Evolutionary conservation across 1,140 invertebrate species (phyloP).

Genomic region (Zaprionus africanus): DNA sequence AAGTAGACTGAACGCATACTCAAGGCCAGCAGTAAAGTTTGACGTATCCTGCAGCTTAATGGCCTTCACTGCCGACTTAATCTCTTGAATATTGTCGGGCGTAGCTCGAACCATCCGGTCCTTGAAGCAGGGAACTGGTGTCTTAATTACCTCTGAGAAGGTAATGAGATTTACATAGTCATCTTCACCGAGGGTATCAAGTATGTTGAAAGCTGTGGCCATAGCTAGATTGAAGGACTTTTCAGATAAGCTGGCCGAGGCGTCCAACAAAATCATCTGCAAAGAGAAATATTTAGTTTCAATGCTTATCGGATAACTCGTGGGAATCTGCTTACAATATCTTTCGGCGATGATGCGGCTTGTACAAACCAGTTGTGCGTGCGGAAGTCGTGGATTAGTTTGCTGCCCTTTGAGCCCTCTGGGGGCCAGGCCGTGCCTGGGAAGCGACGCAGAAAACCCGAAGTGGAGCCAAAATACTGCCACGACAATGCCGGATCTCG

Average conservation of each 20-base stretch:
- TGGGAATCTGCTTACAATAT: slow-evolving; percentile 87
- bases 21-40: slow-evolving; percentile 96
- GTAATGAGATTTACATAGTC: slow-evolving; percentile 98
- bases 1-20: slow-evolving; percentile 95
- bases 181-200: slow-evolving; percentile 97
- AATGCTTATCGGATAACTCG: background rate
- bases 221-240: slow-evolving; percentile 93
- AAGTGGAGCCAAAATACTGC: slow-evolving; percentile 98
- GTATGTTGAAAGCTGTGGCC: slow-evolving; percentile 92
- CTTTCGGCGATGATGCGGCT: slow-evolving; percentile 98
- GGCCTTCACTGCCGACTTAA: slow-evolving; percentile 90
- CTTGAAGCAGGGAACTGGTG: slow-evolving; percentile 94
- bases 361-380: slow-evolving; percentile 96
- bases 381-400: slow-evolving; percentile 94
- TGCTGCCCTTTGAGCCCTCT: slow-evolving; percentile 86
- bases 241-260: slow-evolving; percentile 94
- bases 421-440: slow-evolving; percentile 94
- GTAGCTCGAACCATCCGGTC: slow-evolving; percentile 95
- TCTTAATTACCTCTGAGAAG: slow-evolving; percentile 90
- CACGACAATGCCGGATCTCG: slow-evolving; percentile 95
- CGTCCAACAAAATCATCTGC: slow-evolving; percentile 94
- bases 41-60: slow-evolving; percentile 91
- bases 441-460: slow-evolving; percentile 96
- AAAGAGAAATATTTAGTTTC: background rate
- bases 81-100: slow-evolving; percentile 92